A percentile compares a stretch with the other conserved stretches of the same genome.
These are phyloP conservation scores for Brachionus calyciflorus DNA, from an alignment of 1,140 invertebrate species.

Conservation along the genomic window DNA sequence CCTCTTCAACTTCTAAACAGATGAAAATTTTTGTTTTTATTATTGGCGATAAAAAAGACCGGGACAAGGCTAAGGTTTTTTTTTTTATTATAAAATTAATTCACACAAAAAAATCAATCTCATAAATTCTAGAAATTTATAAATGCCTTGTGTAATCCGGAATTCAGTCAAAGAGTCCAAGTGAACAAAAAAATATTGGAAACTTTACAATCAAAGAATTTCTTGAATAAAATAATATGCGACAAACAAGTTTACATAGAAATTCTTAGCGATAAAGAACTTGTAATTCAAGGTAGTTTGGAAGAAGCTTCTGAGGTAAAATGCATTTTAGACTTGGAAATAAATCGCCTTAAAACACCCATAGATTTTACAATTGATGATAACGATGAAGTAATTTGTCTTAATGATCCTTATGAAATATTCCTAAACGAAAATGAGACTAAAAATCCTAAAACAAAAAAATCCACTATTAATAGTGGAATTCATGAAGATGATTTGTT, in stretches of 20 bases:
- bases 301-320: neutral
- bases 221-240: neutral
- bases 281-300: conserved; percentile 21
- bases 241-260: conserved; percentile 18
- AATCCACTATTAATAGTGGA: neutral
- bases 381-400: neutral
- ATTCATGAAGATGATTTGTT: neutral
- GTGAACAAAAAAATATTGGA: neutral
- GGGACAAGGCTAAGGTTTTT: neutral
- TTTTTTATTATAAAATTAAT: neutral
- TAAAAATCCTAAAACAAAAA: neutral
- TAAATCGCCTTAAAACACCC: neutral
- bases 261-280: neutral
- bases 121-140: conserved; percentile 15
- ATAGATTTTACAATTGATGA: neutral
- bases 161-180: neutral
- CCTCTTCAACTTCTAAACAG: neutral
- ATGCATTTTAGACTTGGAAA: neutral
- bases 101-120: neutral
- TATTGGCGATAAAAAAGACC: neutral
- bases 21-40: conserved; percentile 1
- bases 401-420: conserved; percentile 27
- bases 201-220: neutral
- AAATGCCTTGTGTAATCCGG: conserved; percentile 2
- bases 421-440: neutral